Base-by-base conservation (phyloP, 1,140 invertebrate genomes). In the Magallana gigas region DNA sequence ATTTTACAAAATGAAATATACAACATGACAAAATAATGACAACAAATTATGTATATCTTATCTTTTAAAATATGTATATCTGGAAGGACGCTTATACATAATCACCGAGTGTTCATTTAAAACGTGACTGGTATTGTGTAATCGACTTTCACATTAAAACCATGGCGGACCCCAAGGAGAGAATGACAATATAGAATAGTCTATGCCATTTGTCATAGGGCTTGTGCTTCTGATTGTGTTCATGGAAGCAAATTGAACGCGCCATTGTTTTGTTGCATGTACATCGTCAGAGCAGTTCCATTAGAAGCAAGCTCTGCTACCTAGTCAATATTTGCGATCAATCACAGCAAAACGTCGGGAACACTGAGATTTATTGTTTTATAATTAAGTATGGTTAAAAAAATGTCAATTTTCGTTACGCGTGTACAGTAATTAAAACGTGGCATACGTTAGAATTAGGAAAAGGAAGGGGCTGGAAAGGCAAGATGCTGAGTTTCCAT, bases 351-450 rank as follows among this genome's bases (percentile, higher is more conserved):
- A 76, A 23, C 12, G 23, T 12, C 7, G 18, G 8, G 8, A 12
- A 18, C 68, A 29, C 68, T 76, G 68, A 76, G 68, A 76, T 76
- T 76, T 76, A 76, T 29, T 76, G 68, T 76, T 76, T 76, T 76
- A 76, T 76, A 76, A 76, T 76, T 23, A 76, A 76, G 23, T 29
- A 76, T 11, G n/a, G 60, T 62, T 4, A 48, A 48, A 48, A 48
- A 48, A 48, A 48, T 76, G 68, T 76, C 18, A 76, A 76, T 76
- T 76, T 29, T 23, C 36, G 68, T 29, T 76, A 11, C 23, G 18
- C 7, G 68, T 76, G 68, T 76, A 76, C 18, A 5, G 68, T 76
- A 76, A 76, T 76, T 76, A 76, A 76, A 71, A 18, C 23, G 64
- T 71, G 18, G 23, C 23, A 18, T 29, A 76, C 68, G 68, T 8